Base-by-base conservation (phyloP, 2,113 vertebrate genomes). In the Todiramphus chloris region DNA sequence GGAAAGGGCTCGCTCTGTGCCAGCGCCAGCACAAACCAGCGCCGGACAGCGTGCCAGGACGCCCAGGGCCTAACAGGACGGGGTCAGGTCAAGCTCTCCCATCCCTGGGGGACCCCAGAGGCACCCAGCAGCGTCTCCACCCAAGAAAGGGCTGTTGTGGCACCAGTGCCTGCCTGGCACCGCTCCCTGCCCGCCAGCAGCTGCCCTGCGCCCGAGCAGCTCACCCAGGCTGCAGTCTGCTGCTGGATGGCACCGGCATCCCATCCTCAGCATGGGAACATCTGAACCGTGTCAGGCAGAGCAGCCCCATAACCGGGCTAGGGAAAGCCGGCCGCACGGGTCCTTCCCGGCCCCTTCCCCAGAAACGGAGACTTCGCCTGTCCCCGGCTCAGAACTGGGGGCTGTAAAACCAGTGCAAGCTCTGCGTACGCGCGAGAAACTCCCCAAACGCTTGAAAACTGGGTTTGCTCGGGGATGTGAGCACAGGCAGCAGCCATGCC, bases 261-360 rank as follows among this genome's bases (percentile, higher is more conserved):
- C 24, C 15, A 1, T 17, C 10, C 43, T 27, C 5, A 0, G 8
- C 2, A 25, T 5, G 4, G 27, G 18, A 17, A 43, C 21, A 8
- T 6, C 0, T 39, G n/a, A 75, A 62, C 10, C 28, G 17, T 4
- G 0, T 37, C 27, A 14, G 0, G 9, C 30, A 20, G 31, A 1
- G 35, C 55, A 80, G 44, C 30, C 53, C 27, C 41, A 4, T 1
- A 10, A 37, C 24, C 15, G 7, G 28, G 25, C 19, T 23, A 59
- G 6, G 53, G 80, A 35, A 75, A 48, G 9, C 9, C 23, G 0
- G 3, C 50, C 9, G 12, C 46, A n/a, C 9, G 7, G 64, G 35
- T 4, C 7, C 33, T 56, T 23, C 39, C 13, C 1, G 9, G 56
- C 60, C 58, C 2, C 0, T 11, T 20, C 56, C 66, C 30, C 9